Conservation (phyloP, 2,888 invertebrate genomes). For the Trachelus troglodyta region DNA sequence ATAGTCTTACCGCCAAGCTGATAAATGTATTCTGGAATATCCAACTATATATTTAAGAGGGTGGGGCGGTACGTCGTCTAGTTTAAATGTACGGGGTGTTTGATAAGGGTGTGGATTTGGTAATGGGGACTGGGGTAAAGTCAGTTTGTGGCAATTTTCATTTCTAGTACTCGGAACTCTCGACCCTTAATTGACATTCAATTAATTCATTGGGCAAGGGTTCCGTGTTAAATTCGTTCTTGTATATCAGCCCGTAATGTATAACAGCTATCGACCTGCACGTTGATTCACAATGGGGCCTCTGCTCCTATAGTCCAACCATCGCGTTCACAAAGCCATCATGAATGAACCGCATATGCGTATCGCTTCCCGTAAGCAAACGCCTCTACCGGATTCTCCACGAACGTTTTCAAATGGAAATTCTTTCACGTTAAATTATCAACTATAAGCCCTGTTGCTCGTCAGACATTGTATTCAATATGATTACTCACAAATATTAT, state of each 20-base stretch:
- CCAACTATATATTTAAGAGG: neutral
- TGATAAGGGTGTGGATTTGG: neutral
- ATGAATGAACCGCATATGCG: neutral
- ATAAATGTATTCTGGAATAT: neutral
- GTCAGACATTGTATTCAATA: neutral
- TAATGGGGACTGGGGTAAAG: neutral
- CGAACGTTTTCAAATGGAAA: neutral
- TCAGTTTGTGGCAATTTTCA: neutral
- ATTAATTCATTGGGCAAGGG: neutral
- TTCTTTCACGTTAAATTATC: neutral
- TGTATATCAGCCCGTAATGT: neutral
- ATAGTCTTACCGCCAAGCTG: neutral
- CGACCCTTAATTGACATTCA: neutral
- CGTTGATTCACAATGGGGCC: neutral
- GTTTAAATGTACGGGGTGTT: neutral
- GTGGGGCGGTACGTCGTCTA: neutral
- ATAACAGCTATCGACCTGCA: neutral
- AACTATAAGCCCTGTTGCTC: neutral
- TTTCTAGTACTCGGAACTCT: neutral
- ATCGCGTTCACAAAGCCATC: neutral
- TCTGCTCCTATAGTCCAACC: neutral
- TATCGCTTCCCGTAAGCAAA: neutral
- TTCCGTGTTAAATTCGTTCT: neutral
- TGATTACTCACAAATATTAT: slow-evolving; percentile 8
- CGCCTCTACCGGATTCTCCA: neutral